A percentile compares a stretch with the other conserved stretches of the same genome.
Conservation (phyloP, 2,888 invertebrate genomes). For the Tenodera sinensis region DNA sequence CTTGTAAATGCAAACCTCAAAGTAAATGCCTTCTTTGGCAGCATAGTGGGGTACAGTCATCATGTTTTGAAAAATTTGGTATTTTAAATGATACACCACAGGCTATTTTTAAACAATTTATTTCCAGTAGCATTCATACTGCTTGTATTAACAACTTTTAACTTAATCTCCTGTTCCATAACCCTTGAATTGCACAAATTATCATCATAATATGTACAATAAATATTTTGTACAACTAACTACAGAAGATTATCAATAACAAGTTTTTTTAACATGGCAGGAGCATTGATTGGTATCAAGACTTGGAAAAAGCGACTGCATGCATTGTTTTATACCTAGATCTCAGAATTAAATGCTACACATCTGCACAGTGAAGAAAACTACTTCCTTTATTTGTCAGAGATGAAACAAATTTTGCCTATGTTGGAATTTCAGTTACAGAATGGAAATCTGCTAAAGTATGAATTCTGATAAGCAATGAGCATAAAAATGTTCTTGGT, state of each 20-base stretch:
- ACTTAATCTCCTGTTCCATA: neutral
- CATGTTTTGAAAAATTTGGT: no score
- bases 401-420: no score
- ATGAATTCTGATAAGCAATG: no score
- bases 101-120: neutral
- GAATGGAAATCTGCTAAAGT: no score
- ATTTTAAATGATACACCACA: neutral
- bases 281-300: neutral
- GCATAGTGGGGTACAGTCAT: no score
- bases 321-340: neutral
- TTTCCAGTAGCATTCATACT: conserved; percentile 6
- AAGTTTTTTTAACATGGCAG: conserved; percentile 3
- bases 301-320: neutral
- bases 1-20: no score
- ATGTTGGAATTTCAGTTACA: no score
- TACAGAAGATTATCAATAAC: neutral
- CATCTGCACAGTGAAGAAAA: no score
- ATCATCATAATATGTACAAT: conserved; percentile 3
- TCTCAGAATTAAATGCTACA: neutral
- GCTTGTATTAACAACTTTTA: neutral
- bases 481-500: no score
- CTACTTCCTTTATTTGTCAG: no score
- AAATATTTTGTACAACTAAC: conserved; percentile 12
- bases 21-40: no score
- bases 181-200: neutral